Conservation (phyloP, 2,888 invertebrate genomes). For the Rugalucina vietnamica region DNA sequence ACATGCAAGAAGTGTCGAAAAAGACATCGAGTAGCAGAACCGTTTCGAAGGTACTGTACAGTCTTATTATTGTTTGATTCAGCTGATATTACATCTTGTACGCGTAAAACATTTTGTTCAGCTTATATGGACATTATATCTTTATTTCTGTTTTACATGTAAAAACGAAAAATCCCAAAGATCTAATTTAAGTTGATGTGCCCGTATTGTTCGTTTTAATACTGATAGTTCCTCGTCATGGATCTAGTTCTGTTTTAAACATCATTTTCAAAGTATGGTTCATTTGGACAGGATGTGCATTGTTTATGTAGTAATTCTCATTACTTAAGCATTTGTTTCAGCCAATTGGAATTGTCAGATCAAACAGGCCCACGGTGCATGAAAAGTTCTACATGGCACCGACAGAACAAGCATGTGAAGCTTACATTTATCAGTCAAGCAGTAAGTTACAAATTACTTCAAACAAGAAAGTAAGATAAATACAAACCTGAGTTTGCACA, state of each 20-base stretch:
- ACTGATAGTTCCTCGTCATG: background rate
- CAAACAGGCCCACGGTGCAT: background rate
- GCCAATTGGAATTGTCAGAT: background rate
- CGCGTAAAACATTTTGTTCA: background rate
- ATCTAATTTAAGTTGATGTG: background rate
- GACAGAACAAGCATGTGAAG: background rate
- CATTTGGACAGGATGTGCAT: background rate
- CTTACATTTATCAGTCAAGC: background rate
- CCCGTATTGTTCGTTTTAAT: background rate
- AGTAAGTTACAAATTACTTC: background rate
- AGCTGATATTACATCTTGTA: background rate
- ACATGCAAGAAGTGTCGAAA: background rate
- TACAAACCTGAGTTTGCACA: background rate
- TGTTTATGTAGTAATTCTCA: no score
- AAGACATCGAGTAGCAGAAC: background rate
- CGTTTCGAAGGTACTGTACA: background rate
- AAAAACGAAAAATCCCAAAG: background rate
- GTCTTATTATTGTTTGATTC: background rate
- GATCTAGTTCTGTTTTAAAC: background rate
- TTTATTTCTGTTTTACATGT: background rate
- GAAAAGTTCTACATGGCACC: background rate
- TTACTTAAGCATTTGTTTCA: no score
- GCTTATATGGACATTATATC: background rate
- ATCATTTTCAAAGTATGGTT: background rate
- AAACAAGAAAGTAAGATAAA: background rate